Evolutionary conservation across 2,888 invertebrate species (phyloP).

Genomic region (Cryptocephalus primarius): DNA sequence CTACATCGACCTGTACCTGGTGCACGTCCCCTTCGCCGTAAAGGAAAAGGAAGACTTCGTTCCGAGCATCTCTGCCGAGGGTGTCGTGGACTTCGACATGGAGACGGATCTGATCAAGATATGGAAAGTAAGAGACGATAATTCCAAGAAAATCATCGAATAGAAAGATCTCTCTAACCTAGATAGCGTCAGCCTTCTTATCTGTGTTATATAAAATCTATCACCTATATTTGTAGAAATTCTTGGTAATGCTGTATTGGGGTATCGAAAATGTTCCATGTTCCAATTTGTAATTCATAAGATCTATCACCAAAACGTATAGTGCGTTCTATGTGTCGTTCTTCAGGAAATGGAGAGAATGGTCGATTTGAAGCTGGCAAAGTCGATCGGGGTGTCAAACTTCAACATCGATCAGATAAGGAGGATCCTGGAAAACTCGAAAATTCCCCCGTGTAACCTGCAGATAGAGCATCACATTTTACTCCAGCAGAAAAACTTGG

Average conservation of each 20-base stretch:
- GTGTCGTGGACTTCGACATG: not conserved
- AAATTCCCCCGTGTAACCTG: constrained; percentile 50
- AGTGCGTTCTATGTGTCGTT: no score
- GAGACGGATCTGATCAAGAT: constrained; percentile 14
- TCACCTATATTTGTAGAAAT: no score
- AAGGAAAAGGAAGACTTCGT: not conserved
- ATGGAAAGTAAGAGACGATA: constrained; percentile 14
- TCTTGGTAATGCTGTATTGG: no score
- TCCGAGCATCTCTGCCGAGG: constrained; percentile 23
- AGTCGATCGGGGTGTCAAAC: constrained; percentile 78
- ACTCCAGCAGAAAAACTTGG: constrained; percentile 58
- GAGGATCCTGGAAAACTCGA: constrained; percentile 48
- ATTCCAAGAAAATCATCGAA: no score
- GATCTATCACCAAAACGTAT: no score
- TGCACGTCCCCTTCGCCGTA: constrained; percentile 17
- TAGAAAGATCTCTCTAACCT: no score
- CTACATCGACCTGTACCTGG: constrained; percentile 22
- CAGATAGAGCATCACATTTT: constrained; percentile 71
- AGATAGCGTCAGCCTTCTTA: no score
- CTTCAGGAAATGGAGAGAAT: no score
- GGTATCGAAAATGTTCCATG: no score
- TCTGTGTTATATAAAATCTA: no score
- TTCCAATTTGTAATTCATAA: no score
- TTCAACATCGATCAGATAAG: constrained; percentile 64
- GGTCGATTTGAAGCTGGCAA: constrained; percentile 31